Conservation (phyloP, 2,888 invertebrate genomes). For the Blomia tropicalis region DNA sequence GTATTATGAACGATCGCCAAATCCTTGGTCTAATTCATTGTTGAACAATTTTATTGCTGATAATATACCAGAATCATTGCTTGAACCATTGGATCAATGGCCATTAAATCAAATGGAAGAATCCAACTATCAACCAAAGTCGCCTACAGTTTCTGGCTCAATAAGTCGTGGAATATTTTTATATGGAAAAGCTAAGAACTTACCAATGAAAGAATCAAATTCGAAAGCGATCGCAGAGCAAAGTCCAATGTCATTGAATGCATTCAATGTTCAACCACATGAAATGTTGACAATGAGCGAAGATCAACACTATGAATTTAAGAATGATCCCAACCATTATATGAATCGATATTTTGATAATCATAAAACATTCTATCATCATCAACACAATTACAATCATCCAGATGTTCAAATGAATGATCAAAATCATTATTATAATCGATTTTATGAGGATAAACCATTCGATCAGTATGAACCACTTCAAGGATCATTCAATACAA, state of each 20-base stretch:
- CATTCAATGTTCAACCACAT: not conserved
- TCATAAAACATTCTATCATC: not conserved
- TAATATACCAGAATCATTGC: not conserved
- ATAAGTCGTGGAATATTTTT: not conserved
- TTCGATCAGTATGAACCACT: not conserved
- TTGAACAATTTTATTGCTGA: not conserved
- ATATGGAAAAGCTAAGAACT: not conserved
- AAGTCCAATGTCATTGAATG: not conserved
- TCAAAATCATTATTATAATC: slow-evolving; percentile 2
- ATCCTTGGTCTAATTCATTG: not conserved
- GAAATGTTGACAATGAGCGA: not conserved
- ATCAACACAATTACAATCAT: not conserved
- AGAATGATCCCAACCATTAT: not conserved
- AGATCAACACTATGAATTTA: not conserved
- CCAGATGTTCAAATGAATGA: not conserved
- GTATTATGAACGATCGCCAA: not conserved
- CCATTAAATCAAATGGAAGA: not conserved
- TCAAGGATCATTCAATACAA: not conserved
- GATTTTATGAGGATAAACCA: not conserved
- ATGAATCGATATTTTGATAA: not conserved
- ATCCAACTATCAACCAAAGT: not conserved
- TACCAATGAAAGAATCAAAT: not conserved
- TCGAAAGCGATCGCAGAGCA: not conserved
- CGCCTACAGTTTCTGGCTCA: not conserved
- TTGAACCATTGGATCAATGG: not conserved